A percentile compares a stretch with the other conserved stretches of the same genome.
Conservation (phyloP, 37 sponge, comb jelly and placozoan species). For the Theonella swinhoei region DNA sequence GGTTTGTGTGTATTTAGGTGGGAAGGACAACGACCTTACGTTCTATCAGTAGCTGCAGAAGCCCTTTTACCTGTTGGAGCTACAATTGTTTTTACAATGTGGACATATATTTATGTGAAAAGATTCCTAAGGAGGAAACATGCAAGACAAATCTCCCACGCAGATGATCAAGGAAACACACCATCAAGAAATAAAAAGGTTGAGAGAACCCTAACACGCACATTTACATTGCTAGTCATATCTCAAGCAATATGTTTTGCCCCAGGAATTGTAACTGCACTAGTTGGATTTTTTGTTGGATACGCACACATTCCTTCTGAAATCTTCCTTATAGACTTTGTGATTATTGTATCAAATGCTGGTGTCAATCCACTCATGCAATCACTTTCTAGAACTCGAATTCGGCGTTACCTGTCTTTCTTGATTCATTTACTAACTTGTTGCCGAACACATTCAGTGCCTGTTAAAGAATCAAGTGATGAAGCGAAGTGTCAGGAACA, state of each 20-base stretch:
- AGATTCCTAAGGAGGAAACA: conserved; percentile 11
- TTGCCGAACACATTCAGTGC: neutral
- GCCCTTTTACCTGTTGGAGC: conserved; percentile 8
- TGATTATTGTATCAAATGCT: conserved; percentile 22
- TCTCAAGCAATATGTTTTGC: conserved; percentile 17
- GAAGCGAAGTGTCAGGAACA: no score
- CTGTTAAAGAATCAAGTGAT: neutral
- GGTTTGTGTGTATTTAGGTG: conserved; percentile 45
- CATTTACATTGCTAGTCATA: conserved; percentile 14
- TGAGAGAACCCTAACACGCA: conserved; percentile 10
- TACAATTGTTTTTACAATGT: conserved; percentile 19
- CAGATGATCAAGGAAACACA: no score
- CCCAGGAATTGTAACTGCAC: conserved; percentile 25
- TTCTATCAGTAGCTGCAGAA: conserved; percentile 2
- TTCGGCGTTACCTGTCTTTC: neutral
- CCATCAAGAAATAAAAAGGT: neutral
- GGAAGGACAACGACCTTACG: conserved; percentile 9
- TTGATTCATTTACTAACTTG: neutral
- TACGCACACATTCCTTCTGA: conserved; percentile 4
- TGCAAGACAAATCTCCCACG: neutral
- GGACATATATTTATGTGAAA: conserved; percentile 30
- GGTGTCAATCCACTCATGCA: conserved; percentile 40
- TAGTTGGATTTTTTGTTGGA: conserved; percentile 18
- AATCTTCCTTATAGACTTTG: conserved; percentile 2
- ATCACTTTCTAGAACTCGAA: conserved; percentile 17